Evolutionary conservation across 2,797 vertebrate genomes (phyloP).

Genomic region (Ctenopoma kingsleyae): DNA sequence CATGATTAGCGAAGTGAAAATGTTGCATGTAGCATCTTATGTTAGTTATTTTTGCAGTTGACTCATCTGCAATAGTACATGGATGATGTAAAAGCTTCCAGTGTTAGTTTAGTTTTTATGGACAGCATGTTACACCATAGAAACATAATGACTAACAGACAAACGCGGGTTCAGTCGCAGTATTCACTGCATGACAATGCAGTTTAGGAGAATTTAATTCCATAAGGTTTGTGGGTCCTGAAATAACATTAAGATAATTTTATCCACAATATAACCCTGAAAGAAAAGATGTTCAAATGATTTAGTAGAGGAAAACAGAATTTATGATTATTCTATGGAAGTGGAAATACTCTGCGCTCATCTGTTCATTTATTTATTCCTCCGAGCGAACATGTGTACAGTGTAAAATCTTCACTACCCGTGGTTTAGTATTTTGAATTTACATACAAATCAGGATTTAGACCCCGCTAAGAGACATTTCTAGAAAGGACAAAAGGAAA

Average conservation of each 20-base stretch:
- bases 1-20: constrained; percentile 45
- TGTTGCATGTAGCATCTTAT: constrained; percentile 49
- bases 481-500: neutral
- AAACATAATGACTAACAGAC: constrained; percentile 66
- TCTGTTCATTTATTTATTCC: neutral
- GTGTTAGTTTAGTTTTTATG: constrained; percentile 30
- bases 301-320: neutral
- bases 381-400: neutral
- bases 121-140: constrained; percentile 50
- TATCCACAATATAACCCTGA: neutral
- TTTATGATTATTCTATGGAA: neutral
- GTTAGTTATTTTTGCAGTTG: constrained; percentile 58
- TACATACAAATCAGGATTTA: constrained; percentile 6
- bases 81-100: constrained; percentile 60
- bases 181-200: constrained; percentile 12
- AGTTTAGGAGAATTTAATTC: constrained; percentile 8
- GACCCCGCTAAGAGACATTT: neutral
- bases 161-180: constrained; percentile 18
- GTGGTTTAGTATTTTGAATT: neutral
- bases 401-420: no score
- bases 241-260: neutral
- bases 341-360: neutral
- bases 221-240: neutral
- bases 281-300: neutral
- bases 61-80: constrained; percentile 46